These are phyloP conservation scores for Characodon lateralis DNA, from an alignment of 2,797 vertebrate genomes.

Conservation along the genomic window DNA sequence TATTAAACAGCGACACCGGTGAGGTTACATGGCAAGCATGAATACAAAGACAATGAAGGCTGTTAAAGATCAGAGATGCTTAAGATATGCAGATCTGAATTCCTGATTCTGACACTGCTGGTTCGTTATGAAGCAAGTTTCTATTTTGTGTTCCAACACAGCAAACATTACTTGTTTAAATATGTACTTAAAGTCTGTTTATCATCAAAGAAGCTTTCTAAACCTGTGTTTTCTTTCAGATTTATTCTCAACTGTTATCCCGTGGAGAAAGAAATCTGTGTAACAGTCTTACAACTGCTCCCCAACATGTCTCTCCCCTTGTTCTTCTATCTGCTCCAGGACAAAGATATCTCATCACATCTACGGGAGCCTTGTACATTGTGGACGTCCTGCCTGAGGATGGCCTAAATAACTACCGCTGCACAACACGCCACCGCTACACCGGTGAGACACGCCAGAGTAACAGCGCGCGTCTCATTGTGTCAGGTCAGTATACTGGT, in stretches of 20 bases:
- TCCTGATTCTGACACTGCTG: not conserved
- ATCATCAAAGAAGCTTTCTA: not conserved
- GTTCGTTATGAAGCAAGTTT: not conserved
- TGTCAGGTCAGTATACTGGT: conserved; percentile 85
- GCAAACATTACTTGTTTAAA: conserved; percentile 2
- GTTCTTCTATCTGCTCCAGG: conserved; percentile 79
- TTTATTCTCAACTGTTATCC: conserved; percentile 21
- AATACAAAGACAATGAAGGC: conserved; percentile 35
- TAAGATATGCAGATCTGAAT: conserved; percentile 23
- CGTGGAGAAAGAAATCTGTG: conserved; percentile 26
- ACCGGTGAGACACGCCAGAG: conserved; percentile 97
- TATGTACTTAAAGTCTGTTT: not conserved
- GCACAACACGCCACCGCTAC: conserved; percentile 96
- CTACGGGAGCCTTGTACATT: conserved; percentile 99
- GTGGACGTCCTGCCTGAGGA: conserved; percentile 99
- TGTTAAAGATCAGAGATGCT: conserved; percentile 25
- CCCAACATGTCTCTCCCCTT: conserved; percentile 24
- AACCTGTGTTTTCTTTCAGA: conserved; percentile 6
- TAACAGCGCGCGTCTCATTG: conserved; percentile 97
- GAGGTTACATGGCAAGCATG: conserved; percentile 28
- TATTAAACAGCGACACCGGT: conserved; percentile 32
- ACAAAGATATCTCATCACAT: conserved; percentile 99
- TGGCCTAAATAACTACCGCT: conserved; percentile 98
- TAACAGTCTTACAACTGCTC: not conserved
- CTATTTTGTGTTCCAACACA: not conserved